Conservation (phyloP, 1,140 invertebrate species). For the Polyergus mexicanus region DNA sequence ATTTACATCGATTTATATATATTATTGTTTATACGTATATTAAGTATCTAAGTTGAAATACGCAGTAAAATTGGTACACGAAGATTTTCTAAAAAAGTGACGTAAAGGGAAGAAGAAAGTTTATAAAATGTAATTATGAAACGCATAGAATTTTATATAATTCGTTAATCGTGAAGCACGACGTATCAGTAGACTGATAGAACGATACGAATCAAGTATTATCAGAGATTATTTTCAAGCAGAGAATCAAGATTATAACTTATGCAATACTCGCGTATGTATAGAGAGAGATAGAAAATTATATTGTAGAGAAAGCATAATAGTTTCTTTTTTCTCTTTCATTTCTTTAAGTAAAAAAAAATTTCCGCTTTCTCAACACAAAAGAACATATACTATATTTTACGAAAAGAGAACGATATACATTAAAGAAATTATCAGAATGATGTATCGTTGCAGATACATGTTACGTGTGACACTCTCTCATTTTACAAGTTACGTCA, state of each 20-base stretch:
- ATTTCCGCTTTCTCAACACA: not conserved
- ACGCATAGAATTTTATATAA: constrained; percentile 24
- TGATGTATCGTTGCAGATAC: constrained; percentile 34
- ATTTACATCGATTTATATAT: no score
- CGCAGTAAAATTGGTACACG: not conserved
- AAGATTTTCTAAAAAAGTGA: not conserved
- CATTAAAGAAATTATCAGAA: constrained; percentile 1
- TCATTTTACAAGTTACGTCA: not conserved
- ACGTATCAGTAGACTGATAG: constrained; percentile 22
- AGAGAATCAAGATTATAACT: constrained; percentile 28
- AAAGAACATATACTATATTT: not conserved
- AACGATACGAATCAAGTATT: constrained; percentile 4
- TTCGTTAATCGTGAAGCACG: constrained; percentile 1
- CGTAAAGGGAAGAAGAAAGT: not conserved
- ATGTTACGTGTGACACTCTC: not conserved
- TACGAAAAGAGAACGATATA: not conserved
- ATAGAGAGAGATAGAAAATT: not conserved
- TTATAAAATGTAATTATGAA: constrained; percentile 20
- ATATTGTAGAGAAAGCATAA: not conserved
- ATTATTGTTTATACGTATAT: no score
- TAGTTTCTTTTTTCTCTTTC: not conserved
- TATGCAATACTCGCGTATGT: not conserved
- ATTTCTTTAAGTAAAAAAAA: not conserved
- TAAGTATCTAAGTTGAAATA: no score
- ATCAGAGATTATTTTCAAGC: constrained; percentile 26